A percentile compares a stretch with the other conserved stretches of the same genome.
phyloP scores from a whole-genome alignment of 2,888 invertebrate species.

The Gibbula magus region DNA sequence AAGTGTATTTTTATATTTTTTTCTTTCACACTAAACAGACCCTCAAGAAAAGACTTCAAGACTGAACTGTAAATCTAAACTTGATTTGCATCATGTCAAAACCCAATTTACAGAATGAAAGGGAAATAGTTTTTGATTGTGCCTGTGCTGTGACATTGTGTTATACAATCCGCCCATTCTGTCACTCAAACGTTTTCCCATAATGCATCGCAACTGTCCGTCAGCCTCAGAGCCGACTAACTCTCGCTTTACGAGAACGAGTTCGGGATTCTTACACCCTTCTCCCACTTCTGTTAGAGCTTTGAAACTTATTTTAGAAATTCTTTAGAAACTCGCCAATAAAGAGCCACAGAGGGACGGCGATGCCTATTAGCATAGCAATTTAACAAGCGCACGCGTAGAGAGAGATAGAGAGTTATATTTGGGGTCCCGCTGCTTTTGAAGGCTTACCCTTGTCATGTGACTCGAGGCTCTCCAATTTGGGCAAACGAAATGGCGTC shows the following conservation, averaged over 20 bases:
- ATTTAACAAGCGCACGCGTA: neutral
- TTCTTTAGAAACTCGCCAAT: neutral
- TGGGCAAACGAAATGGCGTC: neutral
- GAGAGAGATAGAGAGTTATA: neutral
- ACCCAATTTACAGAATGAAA: neutral
- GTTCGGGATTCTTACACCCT: neutral
- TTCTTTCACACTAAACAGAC: neutral
- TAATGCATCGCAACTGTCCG: neutral
- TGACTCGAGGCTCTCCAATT: neutral
- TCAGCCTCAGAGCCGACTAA: neutral
- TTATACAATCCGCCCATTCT: neutral
- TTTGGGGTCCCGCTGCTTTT: neutral
- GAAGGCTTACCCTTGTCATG: neutral
- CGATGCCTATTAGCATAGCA: neutral
- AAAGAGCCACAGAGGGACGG: neutral
- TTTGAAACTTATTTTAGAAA: constrained; percentile 1
- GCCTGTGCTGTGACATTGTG: neutral
- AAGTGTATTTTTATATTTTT: neutral
- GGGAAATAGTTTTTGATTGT: constrained; percentile 1
- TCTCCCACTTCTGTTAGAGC: neutral
- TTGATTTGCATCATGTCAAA: constrained; percentile 7
- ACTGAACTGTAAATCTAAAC: constrained; percentile 8
- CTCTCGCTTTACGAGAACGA: neutral
- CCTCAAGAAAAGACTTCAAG: neutral
- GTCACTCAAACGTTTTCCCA: neutral